phyloP scores from a whole-genome alignment of 1,140 invertebrate species.

The Streblospio benedicti region DNA sequence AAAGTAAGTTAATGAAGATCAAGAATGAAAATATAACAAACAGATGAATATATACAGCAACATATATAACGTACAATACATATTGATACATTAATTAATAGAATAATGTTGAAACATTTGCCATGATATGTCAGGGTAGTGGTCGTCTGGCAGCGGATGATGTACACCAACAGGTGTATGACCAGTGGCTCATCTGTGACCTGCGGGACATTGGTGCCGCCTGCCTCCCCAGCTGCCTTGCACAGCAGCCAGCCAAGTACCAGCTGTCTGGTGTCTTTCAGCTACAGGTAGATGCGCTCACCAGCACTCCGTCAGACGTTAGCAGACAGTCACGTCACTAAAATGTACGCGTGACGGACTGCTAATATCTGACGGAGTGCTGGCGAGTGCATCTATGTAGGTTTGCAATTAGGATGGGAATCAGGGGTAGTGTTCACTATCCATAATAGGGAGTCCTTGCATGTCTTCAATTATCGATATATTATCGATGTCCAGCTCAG shows the following conservation, averaged over 20 bases:
- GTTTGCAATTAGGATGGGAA: background rate
- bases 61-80: no score
- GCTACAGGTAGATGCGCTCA: slow-evolving; percentile 52
- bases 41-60: no score
- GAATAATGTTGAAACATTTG: no score
- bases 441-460: no score
- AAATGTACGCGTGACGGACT: background rate
- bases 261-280: slow-evolving; percentile 51
- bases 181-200: slow-evolving; percentile 58
- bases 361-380: background rate
- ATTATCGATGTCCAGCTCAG: no score
- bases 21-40: no score
- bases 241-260: slow-evolving; percentile 38
- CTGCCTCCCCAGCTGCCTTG: slow-evolving; percentile 52
- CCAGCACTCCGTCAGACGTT: no score
- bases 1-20: no score
- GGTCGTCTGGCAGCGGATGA: slow-evolving; percentile 18
- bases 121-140: slow-evolving; percentile 21
- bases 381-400: no score
- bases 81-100: no score
- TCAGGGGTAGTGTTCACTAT: no score
- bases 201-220: slow-evolving; percentile 52
- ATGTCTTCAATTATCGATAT: no score
- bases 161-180: slow-evolving; percentile 33
- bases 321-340: background rate